Conservation (phyloP, 2,113 vertebrate genomes). For the Ptyas mucosa region DNA sequence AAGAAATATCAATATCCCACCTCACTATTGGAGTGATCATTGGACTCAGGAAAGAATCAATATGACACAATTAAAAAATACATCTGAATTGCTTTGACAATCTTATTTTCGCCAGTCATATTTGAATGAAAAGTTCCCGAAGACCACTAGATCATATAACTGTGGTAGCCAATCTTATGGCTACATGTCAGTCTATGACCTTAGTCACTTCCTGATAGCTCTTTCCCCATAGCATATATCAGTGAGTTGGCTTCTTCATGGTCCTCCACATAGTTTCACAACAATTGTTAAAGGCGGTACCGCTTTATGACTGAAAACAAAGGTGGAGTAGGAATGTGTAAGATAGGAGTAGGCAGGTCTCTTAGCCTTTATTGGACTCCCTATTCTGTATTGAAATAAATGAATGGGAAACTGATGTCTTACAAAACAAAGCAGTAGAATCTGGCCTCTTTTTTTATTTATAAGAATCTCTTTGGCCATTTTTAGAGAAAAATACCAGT, state of each 20-base stretch:
- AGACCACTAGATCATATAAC: not conserved
- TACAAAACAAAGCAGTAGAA: not conserved
- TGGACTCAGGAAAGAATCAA: not conserved
- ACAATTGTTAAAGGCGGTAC: not conserved
- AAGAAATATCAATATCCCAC: not conserved
- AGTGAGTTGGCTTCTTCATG: not conserved
- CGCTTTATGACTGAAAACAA: not conserved
- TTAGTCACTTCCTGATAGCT: not conserved
- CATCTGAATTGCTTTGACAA: not conserved
- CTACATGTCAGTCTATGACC: not conserved
- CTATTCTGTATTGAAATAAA: not conserved
- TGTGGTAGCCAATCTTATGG: not conserved
- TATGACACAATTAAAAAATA: not conserved
- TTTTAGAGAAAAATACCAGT: not conserved
- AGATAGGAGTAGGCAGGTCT: not conserved
- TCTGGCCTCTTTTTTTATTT: not conserved
- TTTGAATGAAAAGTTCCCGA: not conserved
- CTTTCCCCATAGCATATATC: not conserved
- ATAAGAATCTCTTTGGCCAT: not conserved
- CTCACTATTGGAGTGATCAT: not conserved
- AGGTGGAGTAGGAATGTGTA: not conserved
- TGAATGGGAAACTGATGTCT: not conserved
- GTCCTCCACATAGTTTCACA: not conserved
- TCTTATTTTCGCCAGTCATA: not conserved
- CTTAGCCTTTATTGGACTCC: not conserved